These are phyloP conservation scores for Drosophila littoralis DNA, from an alignment of 1,140 invertebrate species.

Conservation along the genomic window DNA sequence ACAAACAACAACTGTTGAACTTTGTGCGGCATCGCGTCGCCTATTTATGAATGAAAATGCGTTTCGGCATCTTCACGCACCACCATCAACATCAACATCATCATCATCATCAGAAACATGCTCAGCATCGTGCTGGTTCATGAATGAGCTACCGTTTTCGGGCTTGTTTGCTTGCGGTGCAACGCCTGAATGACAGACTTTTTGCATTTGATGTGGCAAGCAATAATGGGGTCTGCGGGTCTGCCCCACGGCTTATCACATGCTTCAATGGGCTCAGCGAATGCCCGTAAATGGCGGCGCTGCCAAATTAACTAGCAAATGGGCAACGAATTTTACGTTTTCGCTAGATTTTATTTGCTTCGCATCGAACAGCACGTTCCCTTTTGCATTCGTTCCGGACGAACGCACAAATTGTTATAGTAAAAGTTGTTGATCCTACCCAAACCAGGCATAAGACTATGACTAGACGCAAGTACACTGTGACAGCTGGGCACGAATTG, in stretches of 20 bases:
- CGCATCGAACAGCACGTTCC: neutral
- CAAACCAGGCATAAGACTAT: neutral
- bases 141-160: conserved; percentile 11
- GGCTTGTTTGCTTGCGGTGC: neutral
- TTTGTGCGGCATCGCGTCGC: conserved; percentile 48
- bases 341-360: neutral
- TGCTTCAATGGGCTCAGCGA: conserved; percentile 42
- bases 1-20: conserved; percentile 45
- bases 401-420: conserved; percentile 51
- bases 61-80: conserved; percentile 11
- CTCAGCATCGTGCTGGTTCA: neutral
- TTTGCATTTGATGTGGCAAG: no score
- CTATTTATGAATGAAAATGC: conserved; percentile 46
- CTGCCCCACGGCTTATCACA: conserved; percentile 19
- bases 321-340: conserved; percentile 8
- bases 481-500: neutral
- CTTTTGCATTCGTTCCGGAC: conserved; percentile 35
- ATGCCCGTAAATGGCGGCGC: conserved; percentile 24
- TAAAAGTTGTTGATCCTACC: neutral
- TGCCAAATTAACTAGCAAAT: conserved; percentile 53
- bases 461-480: neutral
- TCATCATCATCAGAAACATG: neutral
- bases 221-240: conserved; percentile 8
- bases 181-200: conserved; percentile 3
- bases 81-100: neutral